phyloP scores from a whole-genome alignment of 2,113 vertebrate genomes.

The Pseudorectes ferrugineus region DNA sequence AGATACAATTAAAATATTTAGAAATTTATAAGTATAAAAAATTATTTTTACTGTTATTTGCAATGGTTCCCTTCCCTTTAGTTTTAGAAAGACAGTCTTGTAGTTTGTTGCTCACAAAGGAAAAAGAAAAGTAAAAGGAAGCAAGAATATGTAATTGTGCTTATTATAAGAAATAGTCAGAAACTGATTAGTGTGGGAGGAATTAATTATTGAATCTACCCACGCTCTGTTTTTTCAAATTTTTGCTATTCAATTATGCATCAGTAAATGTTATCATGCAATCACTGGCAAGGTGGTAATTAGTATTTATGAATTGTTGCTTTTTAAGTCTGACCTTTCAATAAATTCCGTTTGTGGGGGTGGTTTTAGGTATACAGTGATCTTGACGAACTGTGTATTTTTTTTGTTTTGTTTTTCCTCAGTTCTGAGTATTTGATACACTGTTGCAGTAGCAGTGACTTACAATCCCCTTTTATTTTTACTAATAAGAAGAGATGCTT shows the following conservation, averaged over 20 bases:
- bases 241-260: conserved; percentile 67
- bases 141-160: conserved; percentile 14
- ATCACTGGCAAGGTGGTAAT: conserved; percentile 66
- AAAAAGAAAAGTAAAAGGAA: not conserved
- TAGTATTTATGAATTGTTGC: conserved; percentile 66
- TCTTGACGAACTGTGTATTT: not conserved
- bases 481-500: not conserved
- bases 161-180: conserved; percentile 50
- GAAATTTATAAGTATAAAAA: not conserved
- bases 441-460: not conserved
- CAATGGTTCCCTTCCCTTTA: not conserved
- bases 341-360: conserved; percentile 57
- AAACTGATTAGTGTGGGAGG: conserved; percentile 65
- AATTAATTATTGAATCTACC: conserved; percentile 69
- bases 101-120: not conserved
- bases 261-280: conserved; percentile 65
- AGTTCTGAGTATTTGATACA: not conserved
- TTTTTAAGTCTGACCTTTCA: conserved; percentile 70
- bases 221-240: conserved; percentile 36
- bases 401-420: not conserved
- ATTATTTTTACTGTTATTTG: not conserved
- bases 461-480: not conserved
- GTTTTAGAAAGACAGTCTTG: not conserved
- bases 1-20: not conserved
- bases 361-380: not conserved